A percentile compares a stretch with the other conserved stretches of the same genome.
phyloP scores from a whole-genome alignment of 2,888 invertebrate genomes.

The Melanchra persicariae region DNA sequence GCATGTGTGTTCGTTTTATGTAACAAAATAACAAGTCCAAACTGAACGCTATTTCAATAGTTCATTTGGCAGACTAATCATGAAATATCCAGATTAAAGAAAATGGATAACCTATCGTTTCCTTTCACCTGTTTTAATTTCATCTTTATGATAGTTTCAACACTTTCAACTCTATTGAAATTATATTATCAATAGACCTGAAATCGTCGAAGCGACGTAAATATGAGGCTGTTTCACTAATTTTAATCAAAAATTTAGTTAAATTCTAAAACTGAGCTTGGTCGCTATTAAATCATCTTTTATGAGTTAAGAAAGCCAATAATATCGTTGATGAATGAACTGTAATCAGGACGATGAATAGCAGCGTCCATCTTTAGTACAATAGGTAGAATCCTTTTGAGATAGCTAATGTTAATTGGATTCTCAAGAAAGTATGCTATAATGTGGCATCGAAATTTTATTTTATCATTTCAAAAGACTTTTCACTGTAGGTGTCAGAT shows the following conservation, averaged over 20 bases:
- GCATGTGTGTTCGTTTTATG: neutral
- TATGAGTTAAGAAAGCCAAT: conserved; percentile 32
- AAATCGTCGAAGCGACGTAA: neutral
- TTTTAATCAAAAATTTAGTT: conserved; percentile 1
- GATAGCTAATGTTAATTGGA: conserved; percentile 22
- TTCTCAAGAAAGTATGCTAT: conserved; percentile 19
- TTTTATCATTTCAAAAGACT: neutral
- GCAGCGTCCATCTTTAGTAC: conserved; percentile 8
- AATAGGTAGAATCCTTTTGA: conserved; percentile 22
- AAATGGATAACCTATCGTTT: conserved; percentile 10
- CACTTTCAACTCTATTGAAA: conserved; percentile 12
- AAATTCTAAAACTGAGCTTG: conserved; percentile 19
- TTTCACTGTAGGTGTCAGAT: neutral
- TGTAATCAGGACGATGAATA: conserved; percentile 33
- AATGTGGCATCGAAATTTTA: conserved; percentile 7
- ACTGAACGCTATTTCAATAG: neutral
- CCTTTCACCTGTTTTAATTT: conserved; percentile 12
- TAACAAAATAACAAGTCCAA: neutral
- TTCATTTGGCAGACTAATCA: neutral
- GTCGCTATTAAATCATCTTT: conserved; percentile 23
- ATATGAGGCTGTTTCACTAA: conserved; percentile 9
- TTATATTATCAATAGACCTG: conserved; percentile 1
- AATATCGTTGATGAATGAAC: conserved; percentile 42
- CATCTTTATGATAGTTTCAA: conserved; percentile 3
- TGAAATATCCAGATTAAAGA: conserved; percentile 2